Evolutionary conservation across 1,140 invertebrate genomes (phyloP).

Genomic region (Eurosta solidaginis): DNA sequence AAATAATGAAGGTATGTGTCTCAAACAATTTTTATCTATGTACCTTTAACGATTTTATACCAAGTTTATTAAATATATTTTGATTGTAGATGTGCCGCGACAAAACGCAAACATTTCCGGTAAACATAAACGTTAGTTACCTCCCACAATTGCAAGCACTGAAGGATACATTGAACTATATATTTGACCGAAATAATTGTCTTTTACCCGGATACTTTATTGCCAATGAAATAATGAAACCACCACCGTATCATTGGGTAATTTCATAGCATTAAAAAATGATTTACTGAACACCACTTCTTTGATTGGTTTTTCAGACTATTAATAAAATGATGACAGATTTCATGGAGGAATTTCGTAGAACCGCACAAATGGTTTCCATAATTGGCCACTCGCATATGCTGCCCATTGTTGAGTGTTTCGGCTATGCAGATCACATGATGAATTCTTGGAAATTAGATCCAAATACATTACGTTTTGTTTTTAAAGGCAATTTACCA

Average conservation of each 20-base stretch:
- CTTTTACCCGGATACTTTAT: slow-evolving; percentile 92
- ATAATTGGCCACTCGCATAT: slow-evolving; percentile 88
- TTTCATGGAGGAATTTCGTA: slow-evolving; percentile 90
- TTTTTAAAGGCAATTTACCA: slow-evolving; percentile 87
- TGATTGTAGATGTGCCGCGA: slow-evolving; percentile 69
- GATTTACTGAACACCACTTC: not conserved
- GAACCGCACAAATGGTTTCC: slow-evolving; percentile 92
- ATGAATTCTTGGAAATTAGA: slow-evolving; percentile 92
- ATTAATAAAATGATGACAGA: slow-evolving; percentile 81
- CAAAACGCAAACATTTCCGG: slow-evolving; percentile 80
- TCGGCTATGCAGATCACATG: slow-evolving; percentile 84
- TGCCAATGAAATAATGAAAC: slow-evolving; percentile 93
- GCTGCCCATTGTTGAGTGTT: slow-evolving; percentile 92
- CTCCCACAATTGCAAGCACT: slow-evolving; percentile 81
- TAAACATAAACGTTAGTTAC: slow-evolving; percentile 75
- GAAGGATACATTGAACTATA: slow-evolving; percentile 80
- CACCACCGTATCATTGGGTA: slow-evolving; percentile 90
- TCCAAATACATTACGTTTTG: slow-evolving; percentile 82
- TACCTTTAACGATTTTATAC: not conserved
- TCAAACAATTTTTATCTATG: not conserved
- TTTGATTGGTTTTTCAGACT: slow-evolving; percentile 64
- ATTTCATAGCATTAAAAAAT: slow-evolving; percentile 39
- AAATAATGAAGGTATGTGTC: slow-evolving; percentile 80
- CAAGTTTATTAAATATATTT: too few relatives aligned
- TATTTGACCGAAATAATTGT: slow-evolving; percentile 91